Conservation (phyloP, 2,888 invertebrate species). For the Anoncus sp. region DNA sequence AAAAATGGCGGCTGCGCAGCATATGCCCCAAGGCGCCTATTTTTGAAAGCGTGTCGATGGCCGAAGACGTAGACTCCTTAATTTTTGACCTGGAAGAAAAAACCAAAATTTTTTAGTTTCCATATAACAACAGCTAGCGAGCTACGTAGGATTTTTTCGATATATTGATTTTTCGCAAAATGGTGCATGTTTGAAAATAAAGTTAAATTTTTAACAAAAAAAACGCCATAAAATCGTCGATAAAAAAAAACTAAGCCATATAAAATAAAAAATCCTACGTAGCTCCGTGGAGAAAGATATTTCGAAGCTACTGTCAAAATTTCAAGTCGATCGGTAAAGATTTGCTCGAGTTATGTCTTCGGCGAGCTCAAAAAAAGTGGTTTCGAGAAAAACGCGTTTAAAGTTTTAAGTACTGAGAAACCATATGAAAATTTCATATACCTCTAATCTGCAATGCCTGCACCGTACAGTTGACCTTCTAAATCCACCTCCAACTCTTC, state of each 20-base stretch:
- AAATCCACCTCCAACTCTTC: neutral
- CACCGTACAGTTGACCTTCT: slow-evolving; percentile 16
- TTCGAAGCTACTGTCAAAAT: slow-evolving; percentile 7
- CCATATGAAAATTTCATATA: neutral
- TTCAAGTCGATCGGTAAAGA: slow-evolving; percentile 28
- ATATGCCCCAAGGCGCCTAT: slow-evolving; percentile 11
- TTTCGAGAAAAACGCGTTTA: slow-evolving; percentile 6
- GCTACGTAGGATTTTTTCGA: slow-evolving; percentile 29
- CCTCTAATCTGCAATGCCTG: slow-evolving; percentile 25
- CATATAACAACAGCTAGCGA: slow-evolving; percentile 3
- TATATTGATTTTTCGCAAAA: slow-evolving; percentile 13
- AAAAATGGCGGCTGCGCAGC: slow-evolving; percentile 18
- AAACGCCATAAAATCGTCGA: slow-evolving; percentile 1
- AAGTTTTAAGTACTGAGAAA: slow-evolving; percentile 34
- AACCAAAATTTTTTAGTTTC: slow-evolving; percentile 64
- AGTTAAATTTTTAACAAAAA: neutral
- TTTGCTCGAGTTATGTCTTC: slow-evolving; percentile 41
- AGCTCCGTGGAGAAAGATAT: neutral
- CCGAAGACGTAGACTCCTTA: slow-evolving; percentile 15
- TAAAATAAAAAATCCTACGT: slow-evolving; percentile 11
- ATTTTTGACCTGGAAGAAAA: slow-evolving; percentile 24
- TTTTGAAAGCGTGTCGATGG: slow-evolving; percentile 26
- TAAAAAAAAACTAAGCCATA: slow-evolving; percentile 18
- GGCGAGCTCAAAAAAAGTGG: slow-evolving; percentile 23
- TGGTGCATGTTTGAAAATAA: slow-evolving; percentile 13